Percentiles rank a stretch among this genome's conserved stretches.
Evolutionary conservation across 1,140 invertebrate species (phyloP).

Genomic region (Solenopsis fugax): DNA sequence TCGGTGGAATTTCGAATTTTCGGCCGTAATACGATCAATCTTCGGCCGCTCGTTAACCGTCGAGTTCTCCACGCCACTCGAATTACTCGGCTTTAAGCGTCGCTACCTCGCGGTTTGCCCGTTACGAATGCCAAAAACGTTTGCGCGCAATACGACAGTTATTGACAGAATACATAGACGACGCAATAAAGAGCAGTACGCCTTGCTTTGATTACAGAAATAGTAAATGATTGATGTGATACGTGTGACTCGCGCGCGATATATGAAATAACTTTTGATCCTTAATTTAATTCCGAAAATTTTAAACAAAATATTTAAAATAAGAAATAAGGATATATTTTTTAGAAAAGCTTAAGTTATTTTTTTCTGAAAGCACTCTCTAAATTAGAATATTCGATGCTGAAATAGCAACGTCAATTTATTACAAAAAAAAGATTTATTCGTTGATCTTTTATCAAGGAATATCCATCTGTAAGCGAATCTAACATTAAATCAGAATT

Average conservation of each 20-base stretch:
- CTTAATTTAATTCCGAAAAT: background rate
- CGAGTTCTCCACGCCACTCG: slow-evolving; percentile 67
- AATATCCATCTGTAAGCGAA: background rate
- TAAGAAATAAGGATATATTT: background rate
- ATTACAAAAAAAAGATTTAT: background rate
- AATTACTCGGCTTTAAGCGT: slow-evolving; percentile 68
- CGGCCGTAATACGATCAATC: slow-evolving; percentile 72
- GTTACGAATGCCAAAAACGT: slow-evolving; percentile 60
- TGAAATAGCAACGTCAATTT: background rate
- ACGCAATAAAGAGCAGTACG: background rate
- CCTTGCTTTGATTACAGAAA: slow-evolving; percentile 1
- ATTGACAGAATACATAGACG: slow-evolving; percentile 60
- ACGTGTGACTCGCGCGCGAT: background rate
- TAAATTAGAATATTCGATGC: background rate
- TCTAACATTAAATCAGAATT: slow-evolving; percentile 19
- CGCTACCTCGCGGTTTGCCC: background rate
- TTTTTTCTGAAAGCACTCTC: background rate
- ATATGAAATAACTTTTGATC: background rate
- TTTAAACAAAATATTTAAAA: background rate
- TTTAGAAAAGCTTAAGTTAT: background rate
- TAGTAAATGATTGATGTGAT: background rate
- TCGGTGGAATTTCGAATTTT: slow-evolving; percentile 68
- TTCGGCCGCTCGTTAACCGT: slow-evolving; percentile 71
- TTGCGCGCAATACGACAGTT: slow-evolving; percentile 44
- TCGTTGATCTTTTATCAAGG: background rate